phyloP scores from a whole-genome alignment of 2,113 vertebrate genomes.

The Phalacrocorax brasilianus region DNA sequence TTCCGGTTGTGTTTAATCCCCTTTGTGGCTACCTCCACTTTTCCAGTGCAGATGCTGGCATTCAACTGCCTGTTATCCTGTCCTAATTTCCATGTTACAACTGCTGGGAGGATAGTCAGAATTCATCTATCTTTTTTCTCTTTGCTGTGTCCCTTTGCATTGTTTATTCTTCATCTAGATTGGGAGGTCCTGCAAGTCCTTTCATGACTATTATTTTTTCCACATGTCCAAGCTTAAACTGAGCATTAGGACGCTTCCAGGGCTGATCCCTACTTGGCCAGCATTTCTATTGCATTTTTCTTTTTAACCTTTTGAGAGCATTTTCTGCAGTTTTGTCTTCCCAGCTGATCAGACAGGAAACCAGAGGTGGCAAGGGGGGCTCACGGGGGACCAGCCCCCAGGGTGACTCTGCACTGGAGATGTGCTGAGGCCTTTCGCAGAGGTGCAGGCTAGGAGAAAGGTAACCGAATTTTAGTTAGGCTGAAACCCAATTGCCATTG shows the following conservation, averaged over 20 bases:
- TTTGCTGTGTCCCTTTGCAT: not conserved
- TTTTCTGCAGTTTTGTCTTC: not conserved
- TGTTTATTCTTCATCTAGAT: not conserved
- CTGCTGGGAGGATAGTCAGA: not conserved
- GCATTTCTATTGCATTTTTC: not conserved
- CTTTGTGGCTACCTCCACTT: not conserved
- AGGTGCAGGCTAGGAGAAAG: not conserved
- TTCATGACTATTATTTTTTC: slow-evolving; percentile 49
- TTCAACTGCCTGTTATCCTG: not conserved
- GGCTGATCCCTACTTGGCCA: not conserved
- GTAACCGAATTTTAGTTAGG: not conserved
- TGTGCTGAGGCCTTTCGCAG: not conserved
- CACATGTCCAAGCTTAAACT: slow-evolving; percentile 41
- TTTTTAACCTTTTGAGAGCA: slow-evolving; percentile 36
- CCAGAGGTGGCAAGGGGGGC: not conserved
- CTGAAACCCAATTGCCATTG: not conserved
- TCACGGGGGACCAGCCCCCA: not conserved
- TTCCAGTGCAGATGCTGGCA: not conserved
- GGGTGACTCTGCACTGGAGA: not conserved
- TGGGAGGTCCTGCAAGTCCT: not conserved
- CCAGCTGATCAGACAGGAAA: not conserved
- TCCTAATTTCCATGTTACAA: not conserved
- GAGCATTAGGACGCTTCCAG: slow-evolving; percentile 36
- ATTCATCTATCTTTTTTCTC: not conserved
- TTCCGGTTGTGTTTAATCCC: not conserved